Evolutionary conservation across 2,797 vertebrate genomes (phyloP).

Genomic region (Psittacula derbiana): DNA sequence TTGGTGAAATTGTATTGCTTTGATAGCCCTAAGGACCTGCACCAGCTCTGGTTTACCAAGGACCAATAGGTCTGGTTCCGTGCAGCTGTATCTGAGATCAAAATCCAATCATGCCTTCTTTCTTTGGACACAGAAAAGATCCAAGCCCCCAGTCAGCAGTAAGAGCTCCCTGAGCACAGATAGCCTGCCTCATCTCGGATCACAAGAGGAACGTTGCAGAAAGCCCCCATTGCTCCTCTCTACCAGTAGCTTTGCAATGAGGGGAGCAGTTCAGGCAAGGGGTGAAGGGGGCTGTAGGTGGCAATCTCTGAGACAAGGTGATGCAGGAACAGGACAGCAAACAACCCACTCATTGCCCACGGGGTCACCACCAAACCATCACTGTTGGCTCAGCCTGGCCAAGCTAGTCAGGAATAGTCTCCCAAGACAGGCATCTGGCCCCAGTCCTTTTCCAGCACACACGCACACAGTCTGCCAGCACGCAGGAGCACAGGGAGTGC

Average conservation of each 20-base stretch:
- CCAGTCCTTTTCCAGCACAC: neutral
- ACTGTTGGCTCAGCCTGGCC: neutral
- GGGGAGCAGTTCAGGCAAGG: neutral
- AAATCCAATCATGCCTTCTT: neutral
- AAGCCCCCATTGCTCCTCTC: neutral
- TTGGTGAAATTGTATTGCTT: neutral
- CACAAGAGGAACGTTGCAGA: neutral
- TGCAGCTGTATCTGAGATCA: neutral
- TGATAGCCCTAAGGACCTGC: neutral
- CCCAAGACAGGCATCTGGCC: neutral
- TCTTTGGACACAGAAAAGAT: neutral
- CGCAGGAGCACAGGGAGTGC: neutral
- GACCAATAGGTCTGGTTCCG: neutral
- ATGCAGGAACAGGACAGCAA: neutral
- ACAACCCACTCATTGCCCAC: neutral
- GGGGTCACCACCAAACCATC: neutral
- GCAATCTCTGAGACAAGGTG: neutral
- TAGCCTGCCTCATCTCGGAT: neutral
- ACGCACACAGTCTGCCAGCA: neutral
- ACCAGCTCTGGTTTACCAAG: neutral
- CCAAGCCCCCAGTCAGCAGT: fast-evolving
- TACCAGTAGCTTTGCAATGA: neutral
- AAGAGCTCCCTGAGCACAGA: neutral
- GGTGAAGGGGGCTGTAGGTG: neutral
- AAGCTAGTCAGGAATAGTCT: neutral